Base-by-base conservation (phyloP, 2,888 invertebrate species). In the Bellardia bayeri region DNA sequence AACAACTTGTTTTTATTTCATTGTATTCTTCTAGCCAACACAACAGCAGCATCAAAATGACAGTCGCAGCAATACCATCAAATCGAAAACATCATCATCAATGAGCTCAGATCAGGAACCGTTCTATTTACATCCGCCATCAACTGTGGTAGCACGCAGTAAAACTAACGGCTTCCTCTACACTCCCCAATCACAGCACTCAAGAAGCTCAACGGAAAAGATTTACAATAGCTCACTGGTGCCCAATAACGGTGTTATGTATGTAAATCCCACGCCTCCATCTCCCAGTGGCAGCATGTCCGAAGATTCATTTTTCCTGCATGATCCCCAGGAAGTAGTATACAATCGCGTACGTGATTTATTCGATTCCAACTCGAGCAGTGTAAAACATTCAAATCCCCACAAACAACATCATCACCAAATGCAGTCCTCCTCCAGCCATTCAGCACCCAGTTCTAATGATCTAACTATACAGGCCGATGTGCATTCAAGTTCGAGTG, bases 291-390 rank as follows among this genome's bases (percentile, higher is more conserved):
- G 95, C 87, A 95, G 95, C 91, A 93, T 94, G 76, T 94, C 94
- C 9, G 95, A 95, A n/a, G 96, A 96, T 90, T 96, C 97, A 7
- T 98, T 98, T 94, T 98, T 97, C 92, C 95, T 98, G 76, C 98
- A 98, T 94, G 96, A 96, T 91, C 96, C 96, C 0, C 96, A 97
- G 84, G 97, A 97, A 90, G 94, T 97, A 63, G 95, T 96, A 87
- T 97, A 98, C 93, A 97, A 97, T 92, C 95, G 97, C 75, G 97
- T 98, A 71, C 95, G 97, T 75, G 97, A 97, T 92, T 94, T 98
- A 87, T 98, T 98, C 94, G 96, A 96, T 91, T 94, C 95, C 1
- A 93, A 94, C 82, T 91, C 93, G 84, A 93, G 93, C 89, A 92
- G 91, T 82, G 92, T 91, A 75, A 85, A 87, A 68, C 91, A 92